A percentile compares a stretch with the other conserved stretches of the same genome.
Conservation (phyloP, 2,113 vertebrate genomes). For the Clarias magur region DNA sequence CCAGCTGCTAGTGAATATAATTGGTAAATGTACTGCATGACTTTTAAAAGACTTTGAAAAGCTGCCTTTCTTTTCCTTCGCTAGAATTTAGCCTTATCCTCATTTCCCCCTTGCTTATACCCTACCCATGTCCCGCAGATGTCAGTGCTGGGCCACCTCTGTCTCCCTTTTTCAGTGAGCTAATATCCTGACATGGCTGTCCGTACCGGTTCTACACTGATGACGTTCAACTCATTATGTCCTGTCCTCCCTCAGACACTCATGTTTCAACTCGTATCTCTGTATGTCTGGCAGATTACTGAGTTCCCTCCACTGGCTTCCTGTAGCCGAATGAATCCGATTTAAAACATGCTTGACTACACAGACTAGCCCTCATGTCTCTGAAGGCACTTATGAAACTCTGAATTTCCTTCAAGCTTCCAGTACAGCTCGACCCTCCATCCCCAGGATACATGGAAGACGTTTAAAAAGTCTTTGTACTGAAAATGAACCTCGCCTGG, state of each 20-base stretch:
- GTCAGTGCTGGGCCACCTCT: neutral
- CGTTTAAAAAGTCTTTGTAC: no score
- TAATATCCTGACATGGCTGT: slow-evolving; percentile 6
- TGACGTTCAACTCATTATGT: slow-evolving; percentile 9
- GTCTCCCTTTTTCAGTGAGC: neutral
- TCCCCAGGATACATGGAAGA: neutral
- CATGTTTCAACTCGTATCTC: neutral
- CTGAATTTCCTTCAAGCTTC: neutral
- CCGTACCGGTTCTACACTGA: neutral
- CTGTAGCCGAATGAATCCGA: neutral
- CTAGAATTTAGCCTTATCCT: neutral
- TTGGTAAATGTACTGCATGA: neutral
- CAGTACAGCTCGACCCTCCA: neutral
- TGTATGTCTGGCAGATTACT: slow-evolving; percentile 5
- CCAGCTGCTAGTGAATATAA: slow-evolving; percentile 2
- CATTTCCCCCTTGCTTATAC: neutral
- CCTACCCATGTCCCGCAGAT: neutral
- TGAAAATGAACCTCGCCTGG: neutral
- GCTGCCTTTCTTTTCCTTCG: neutral
- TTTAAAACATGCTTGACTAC: slow-evolving; percentile 8
- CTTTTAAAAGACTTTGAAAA: slow-evolving; percentile 13
- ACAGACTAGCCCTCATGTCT: neutral
- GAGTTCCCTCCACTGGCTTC: neutral
- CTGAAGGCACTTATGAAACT: neutral
- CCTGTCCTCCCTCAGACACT: neutral